Conservation (phyloP, 1,140 invertebrate genomes). For the Danaus melanippus region DNA sequence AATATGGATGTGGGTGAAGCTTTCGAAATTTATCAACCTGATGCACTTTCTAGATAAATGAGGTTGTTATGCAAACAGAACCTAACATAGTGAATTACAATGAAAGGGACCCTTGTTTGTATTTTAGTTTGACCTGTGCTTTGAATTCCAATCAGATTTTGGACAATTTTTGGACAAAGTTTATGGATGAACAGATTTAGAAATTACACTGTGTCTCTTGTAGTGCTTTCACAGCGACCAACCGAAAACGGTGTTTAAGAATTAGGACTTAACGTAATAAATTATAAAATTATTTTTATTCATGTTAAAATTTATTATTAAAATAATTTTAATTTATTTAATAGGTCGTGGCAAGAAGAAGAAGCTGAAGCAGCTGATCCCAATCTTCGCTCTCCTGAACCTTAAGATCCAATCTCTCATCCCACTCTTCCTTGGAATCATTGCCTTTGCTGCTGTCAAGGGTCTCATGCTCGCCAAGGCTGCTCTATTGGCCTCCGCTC, state of each 20-base stretch:
- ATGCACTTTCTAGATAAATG: slow-evolving; percentile 65
- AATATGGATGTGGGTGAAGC: slow-evolving; percentile 62
- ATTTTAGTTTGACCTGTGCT: slow-evolving; percentile 26
- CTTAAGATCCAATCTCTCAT: slow-evolving; percentile 85
- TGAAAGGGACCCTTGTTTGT: slow-evolving; percentile 41
- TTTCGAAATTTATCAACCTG: slow-evolving; percentile 57
- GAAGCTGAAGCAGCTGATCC: slow-evolving; percentile 80
- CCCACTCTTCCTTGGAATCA: slow-evolving; percentile 82
- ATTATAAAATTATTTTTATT: slow-evolving; percentile 5
- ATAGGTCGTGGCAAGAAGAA: slow-evolving; percentile 82
- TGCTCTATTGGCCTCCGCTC: slow-evolving; percentile 80
- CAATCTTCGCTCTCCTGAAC: slow-evolving; percentile 82
- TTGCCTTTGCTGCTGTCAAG: slow-evolving; percentile 86
- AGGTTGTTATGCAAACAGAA: slow-evolving; percentile 62
- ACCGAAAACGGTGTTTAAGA: slow-evolving; percentile 3
- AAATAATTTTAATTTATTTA: slow-evolving; percentile 19
- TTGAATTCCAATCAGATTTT: slow-evolving; percentile 46
- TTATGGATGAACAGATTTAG: slow-evolving; percentile 21
- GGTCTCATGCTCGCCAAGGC: slow-evolving; percentile 86
- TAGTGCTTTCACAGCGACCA: too few relatives aligned
- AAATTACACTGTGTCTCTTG: slow-evolving; percentile 10
- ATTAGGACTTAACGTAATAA: slow-evolving; percentile 2
- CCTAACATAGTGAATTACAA: slow-evolving; percentile 61
- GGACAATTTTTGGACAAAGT: slow-evolving; percentile 19
- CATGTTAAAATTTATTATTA: not conserved